phyloP scores from a whole-genome alignment of 2,797 vertebrate species.

The Falco rusticolus region DNA sequence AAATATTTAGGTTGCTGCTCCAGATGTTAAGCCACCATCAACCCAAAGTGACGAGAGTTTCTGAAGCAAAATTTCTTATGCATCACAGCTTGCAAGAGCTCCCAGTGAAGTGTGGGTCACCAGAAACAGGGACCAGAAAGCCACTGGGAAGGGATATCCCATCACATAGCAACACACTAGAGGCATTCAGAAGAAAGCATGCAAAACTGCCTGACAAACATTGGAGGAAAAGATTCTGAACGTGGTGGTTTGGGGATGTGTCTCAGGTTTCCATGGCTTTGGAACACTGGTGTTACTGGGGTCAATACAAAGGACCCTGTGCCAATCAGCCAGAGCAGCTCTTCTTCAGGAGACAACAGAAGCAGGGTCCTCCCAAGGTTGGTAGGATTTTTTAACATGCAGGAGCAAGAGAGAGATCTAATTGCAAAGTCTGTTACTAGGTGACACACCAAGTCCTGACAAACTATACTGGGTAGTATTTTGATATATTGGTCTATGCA shows the following conservation, averaged over 20 bases:
- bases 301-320: not conserved
- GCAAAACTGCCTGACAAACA: not conserved
- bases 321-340: not conserved
- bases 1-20: not conserved
- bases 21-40: not conserved
- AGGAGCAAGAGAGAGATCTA: slow-evolving; percentile 6
- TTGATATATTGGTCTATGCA: not conserved
- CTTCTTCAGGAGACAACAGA: not conserved
- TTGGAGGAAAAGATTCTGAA: not conserved
- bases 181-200: not conserved
- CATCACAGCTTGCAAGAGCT: not conserved
- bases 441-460: slow-evolving; percentile 48
- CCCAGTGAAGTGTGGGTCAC: not conserved
- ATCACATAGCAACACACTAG: not conserved
- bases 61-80: not conserved
- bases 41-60: not conserved
- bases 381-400: not conserved
- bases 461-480: slow-evolving; percentile 17
- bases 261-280: not conserved
- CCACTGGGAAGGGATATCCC: not conserved
- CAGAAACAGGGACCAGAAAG: not conserved
- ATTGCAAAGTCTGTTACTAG: slow-evolving; percentile 59
- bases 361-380: not conserved
- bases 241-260: accelerated
- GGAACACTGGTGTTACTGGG: not conserved